phyloP scores from a whole-genome alignment of 2,113 vertebrate species.

The Isichthys henryi region DNA sequence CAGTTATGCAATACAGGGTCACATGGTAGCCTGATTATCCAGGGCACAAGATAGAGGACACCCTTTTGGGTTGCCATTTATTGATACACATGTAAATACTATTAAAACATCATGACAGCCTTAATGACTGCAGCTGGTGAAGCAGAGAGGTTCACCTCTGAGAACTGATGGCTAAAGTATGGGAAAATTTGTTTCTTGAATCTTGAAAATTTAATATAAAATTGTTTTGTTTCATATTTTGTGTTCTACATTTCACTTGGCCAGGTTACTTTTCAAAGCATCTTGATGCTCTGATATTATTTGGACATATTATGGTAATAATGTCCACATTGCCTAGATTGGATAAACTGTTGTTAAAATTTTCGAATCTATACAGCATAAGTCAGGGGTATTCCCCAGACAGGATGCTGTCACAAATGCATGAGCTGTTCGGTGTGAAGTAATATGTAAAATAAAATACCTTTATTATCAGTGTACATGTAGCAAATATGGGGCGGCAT shows the following conservation, averaged over 20 bases:
- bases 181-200: neutral
- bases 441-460: neutral
- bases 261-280: neutral
- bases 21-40: neutral
- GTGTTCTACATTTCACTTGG: neutral
- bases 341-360: neutral
- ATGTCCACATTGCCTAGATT: neutral
- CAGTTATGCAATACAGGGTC: neutral
- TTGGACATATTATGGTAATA: neutral
- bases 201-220: neutral
- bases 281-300: neutral
- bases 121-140: neutral
- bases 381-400: too few species aligned
- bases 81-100: neutral
- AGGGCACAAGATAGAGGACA: neutral
- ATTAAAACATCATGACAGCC: slow-evolving; percentile 2
- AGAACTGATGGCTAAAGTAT: neutral
- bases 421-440: neutral
- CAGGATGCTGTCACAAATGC: neutral
- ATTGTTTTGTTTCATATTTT: too few species aligned
- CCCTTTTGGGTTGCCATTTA: neutral
- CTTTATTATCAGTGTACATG: neutral
- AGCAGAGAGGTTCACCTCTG: neutral
- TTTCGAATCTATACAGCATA: neutral
- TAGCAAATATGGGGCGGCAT: too few species aligned